These are phyloP conservation scores for Babyrousa celebensis DNA, from an alignment of 2,797 vertebrate species.

Conservation along the genomic window DNA sequence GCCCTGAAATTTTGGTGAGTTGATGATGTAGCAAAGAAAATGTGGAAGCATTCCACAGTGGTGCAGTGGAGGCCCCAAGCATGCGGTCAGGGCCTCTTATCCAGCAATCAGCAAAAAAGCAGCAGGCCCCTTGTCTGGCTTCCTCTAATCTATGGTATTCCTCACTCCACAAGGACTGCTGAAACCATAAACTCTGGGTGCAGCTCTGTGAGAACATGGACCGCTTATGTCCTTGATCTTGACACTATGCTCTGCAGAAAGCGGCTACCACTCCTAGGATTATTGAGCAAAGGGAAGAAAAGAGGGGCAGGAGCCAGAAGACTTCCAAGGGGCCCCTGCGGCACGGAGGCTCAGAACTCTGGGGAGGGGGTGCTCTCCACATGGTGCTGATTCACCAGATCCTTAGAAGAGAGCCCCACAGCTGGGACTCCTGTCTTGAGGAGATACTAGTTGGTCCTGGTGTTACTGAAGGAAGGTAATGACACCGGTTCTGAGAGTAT, in stretches of 20 bases:
- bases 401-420: fast-evolving
- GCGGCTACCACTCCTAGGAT: not conserved
- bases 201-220: no score
- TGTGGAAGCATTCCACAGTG: no score
- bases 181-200: no score
- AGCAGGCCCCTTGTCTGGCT: no score
- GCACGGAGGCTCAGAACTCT: not conserved
- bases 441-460: not conserved
- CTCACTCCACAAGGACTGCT: no score
- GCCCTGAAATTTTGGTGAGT: no score
- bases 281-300: not conserved
- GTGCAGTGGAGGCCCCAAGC: no score
- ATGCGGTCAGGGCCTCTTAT: no score
- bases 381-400: not conserved
- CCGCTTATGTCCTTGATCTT: no score
- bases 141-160: no score
- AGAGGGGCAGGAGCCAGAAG: not conserved
- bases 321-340: not conserved
- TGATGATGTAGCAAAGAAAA: no score
- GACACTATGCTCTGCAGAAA: not conserved
- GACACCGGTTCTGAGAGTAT: not conserved
- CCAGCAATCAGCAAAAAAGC: no score
- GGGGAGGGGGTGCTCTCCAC: not conserved
- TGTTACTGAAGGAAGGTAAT: not conserved
- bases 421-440: not conserved